phyloP scores from a whole-genome alignment of 2,888 invertebrate species.

The Leptinotarsa juncta region DNA sequence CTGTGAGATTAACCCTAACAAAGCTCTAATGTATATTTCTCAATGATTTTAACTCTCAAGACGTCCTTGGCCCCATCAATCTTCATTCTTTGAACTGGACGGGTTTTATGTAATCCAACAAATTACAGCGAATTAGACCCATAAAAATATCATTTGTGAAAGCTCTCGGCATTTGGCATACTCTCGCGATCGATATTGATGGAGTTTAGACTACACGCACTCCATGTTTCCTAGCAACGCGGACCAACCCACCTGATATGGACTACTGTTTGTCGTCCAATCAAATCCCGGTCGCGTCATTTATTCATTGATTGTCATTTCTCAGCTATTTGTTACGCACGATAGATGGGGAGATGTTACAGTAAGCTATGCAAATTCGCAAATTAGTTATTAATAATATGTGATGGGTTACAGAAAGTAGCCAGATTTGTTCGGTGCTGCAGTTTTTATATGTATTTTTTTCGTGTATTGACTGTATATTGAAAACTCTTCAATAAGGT shows the following conservation, averaged over 20 bases:
- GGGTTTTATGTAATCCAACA: not conserved
- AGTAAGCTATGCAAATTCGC: conserved; percentile 28
- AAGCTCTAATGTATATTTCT: no score
- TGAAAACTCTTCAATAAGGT: no score
- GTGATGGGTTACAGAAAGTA: not conserved
- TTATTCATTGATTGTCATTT: conserved; percentile 53
- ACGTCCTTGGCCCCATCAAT: no score
- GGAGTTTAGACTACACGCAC: conserved; percentile 25
- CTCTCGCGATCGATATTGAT: conserved; percentile 34
- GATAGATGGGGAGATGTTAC: conserved; percentile 20
- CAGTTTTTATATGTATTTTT: no score
- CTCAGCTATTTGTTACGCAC: conserved; percentile 19
- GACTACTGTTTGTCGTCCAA: conserved; percentile 54
- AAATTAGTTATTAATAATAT: conserved; percentile 7
- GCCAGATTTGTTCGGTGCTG: no score
- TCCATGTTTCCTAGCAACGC: conserved; percentile 54
- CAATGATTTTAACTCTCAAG: no score
- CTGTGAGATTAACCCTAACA: no score
- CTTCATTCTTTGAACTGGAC: no score
- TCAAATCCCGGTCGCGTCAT: conserved; percentile 49
- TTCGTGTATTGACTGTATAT: no score
- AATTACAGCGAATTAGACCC: not conserved
- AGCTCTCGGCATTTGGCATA: conserved; percentile 31
- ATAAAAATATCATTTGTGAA: not conserved
- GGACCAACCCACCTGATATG: conserved; percentile 55